These are phyloP conservation scores for Magallana nippona DNA, from an alignment of 2,888 invertebrate genomes.

Conservation along the genomic window DNA sequence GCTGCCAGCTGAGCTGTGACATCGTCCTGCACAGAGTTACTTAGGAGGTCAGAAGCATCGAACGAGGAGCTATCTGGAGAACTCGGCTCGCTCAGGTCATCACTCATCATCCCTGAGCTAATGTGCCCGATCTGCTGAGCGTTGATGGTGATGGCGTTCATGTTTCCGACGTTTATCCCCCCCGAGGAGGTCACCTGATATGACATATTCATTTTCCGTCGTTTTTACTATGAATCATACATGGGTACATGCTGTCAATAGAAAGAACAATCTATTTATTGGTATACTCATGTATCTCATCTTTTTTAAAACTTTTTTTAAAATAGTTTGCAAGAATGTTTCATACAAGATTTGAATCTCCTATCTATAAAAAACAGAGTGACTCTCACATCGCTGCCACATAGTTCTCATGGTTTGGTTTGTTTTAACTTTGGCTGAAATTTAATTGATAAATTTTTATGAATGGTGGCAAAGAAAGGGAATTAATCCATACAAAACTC, in stretches of 20 bases:
- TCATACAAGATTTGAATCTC: too few species aligned
- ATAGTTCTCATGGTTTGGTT: too few species aligned
- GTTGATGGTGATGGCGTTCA: conserved; percentile 55
- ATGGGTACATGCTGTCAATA: too few species aligned
- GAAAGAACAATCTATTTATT: too few species aligned
- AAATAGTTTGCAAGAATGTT: too few species aligned
- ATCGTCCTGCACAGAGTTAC: conserved; percentile 93
- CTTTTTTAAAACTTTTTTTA: too few species aligned
- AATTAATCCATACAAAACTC: not conserved
- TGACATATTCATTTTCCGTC: conserved; percentile 36
- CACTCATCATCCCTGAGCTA: conserved; percentile 76
- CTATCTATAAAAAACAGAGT: too few species aligned
- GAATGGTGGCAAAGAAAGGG: not conserved
- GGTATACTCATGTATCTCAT: too few species aligned
- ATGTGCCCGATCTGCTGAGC: conserved; percentile 52
- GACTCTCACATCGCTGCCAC: too few species aligned
- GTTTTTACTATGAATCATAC: too few species aligned
- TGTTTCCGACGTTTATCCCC: conserved; percentile 23
- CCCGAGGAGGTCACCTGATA: conserved; percentile 37
- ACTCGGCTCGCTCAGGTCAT: conserved; percentile 77
- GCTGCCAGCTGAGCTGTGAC: conserved; percentile 97
- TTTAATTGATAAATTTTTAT: too few species aligned
- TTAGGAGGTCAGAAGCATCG: conserved; percentile 90
- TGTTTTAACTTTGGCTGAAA: too few species aligned
- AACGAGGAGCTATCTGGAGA: conserved; percentile 78